Evolutionary conservation across 2,797 vertebrate species (phyloP).

Genomic region (Oreonectes daqikongensis): DNA sequence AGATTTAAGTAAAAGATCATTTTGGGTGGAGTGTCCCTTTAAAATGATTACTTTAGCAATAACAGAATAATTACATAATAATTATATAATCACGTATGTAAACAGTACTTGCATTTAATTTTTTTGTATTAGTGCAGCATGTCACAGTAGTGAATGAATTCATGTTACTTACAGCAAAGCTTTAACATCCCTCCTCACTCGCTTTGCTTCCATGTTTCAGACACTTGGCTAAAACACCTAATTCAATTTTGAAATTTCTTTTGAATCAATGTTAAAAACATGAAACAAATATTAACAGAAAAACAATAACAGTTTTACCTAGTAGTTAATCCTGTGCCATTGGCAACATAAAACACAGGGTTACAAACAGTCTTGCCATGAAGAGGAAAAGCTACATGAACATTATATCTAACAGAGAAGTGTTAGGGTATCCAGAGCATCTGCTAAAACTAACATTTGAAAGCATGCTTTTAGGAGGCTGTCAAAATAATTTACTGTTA

Average conservation of each 20-base stretch:
- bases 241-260: constrained; percentile 1
- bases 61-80: too few species aligned
- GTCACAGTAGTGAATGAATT: neutral
- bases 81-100: too few species aligned
- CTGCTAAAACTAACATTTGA: neutral
- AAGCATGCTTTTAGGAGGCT: neutral
- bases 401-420: constrained; percentile 18
- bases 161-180: constrained; percentile 74
- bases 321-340: constrained; percentile 11
- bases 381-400: constrained; percentile 33
- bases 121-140: neutral
- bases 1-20: too few species aligned
- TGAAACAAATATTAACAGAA: neutral
- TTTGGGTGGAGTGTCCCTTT: too few species aligned
- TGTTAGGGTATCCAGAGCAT: neutral
- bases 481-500: neutral
- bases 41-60: too few species aligned
- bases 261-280: neutral
- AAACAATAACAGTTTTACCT: neutral
- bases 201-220: constrained; percentile 69
- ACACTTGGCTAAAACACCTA: constrained; percentile 14
- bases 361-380: constrained; percentile 16
- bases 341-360: constrained; percentile 22
- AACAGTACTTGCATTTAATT: neutral
- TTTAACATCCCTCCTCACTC: constrained; percentile 70